Conservation (phyloP, 1,140 invertebrate genomes). For the Scaptomyza hsui region DNA sequence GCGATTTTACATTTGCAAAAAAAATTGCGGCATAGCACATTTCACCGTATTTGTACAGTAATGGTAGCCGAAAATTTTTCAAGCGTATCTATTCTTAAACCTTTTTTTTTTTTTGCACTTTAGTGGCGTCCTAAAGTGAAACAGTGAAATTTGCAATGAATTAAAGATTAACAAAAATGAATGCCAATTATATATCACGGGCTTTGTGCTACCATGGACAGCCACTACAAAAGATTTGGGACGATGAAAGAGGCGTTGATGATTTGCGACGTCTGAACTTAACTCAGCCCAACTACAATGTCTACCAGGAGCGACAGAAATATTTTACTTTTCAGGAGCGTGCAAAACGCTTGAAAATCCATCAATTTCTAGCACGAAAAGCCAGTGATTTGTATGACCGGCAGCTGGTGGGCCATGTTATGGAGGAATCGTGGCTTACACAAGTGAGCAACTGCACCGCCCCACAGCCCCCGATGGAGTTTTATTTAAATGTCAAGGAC, state of each 20-base stretch:
- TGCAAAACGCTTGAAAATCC: conserved; percentile 91
- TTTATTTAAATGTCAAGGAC: conserved; percentile 86
- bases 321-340: conserved; percentile 91
- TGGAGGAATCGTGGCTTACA: conserved; percentile 79
- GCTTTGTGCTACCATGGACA: conserved; percentile 93
- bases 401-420: conserved; percentile 84
- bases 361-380: conserved; percentile 93
- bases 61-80: conserved; percentile 9
- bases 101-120: neutral
- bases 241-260: conserved; percentile 90
- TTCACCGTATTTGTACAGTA: conserved; percentile 1
- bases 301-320: conserved; percentile 91
- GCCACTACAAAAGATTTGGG: conserved; percentile 93
- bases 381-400: conserved; percentile 87
- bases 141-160: conserved; percentile 26
- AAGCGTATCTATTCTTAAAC: neutral
- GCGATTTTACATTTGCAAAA: neutral
- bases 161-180: conserved; percentile 47
- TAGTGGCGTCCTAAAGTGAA: conserved; percentile 13
- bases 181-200: conserved; percentile 86
- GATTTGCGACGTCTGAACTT: conserved; percentile 89
- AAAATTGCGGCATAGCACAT: neutral
- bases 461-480: conserved; percentile 91
- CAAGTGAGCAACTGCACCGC: conserved; percentile 42
- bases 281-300: conserved; percentile 88